A percentile compares a stretch with the other conserved stretches of the same genome.
phyloP scores from a whole-genome alignment of 2,113 vertebrate species.

The Malurus alboscapulatus region DNA sequence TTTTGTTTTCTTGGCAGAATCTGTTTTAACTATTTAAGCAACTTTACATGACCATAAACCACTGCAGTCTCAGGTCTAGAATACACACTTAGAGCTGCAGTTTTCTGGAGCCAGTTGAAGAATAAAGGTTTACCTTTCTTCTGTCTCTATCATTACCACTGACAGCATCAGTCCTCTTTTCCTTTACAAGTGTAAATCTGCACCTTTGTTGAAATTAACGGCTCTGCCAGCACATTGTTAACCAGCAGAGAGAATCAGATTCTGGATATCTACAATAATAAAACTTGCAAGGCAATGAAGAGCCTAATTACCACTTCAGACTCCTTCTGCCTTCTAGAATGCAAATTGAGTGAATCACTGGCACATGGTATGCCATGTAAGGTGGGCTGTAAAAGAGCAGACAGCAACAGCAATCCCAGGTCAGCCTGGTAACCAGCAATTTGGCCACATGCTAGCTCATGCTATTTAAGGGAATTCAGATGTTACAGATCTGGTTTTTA shows the following conservation, averaged over 20 bases:
- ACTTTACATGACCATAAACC: neutral
- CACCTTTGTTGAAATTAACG: neutral
- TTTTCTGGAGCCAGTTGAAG: neutral
- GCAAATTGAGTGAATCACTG: neutral
- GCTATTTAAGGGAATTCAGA: neutral
- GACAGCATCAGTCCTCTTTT: neutral
- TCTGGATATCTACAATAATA: constrained; percentile 12
- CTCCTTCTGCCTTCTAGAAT: neutral
- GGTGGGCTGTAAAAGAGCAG: neutral
- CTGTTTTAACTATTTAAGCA: constrained; percentile 18
- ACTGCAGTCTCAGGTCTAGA: neutral
- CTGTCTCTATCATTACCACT: neutral
- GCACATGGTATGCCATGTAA: neutral
- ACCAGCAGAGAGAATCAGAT: neutral
- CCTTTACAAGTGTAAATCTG: constrained; percentile 32
- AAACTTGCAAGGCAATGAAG: neutral
- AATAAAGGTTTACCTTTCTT: constrained; percentile 10
- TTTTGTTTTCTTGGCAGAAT: neutral
- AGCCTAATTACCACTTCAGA: constrained; percentile 39
- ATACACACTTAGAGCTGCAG: neutral
- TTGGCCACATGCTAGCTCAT: neutral
- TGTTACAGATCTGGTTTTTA: neutral
- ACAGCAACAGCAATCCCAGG: neutral
- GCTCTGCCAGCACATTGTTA: neutral
- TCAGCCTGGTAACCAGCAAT: neutral